These are phyloP conservation scores for Ammospiza nelsoni DNA, from an alignment of 2,113 vertebrate genomes.

Conservation along the genomic window DNA sequence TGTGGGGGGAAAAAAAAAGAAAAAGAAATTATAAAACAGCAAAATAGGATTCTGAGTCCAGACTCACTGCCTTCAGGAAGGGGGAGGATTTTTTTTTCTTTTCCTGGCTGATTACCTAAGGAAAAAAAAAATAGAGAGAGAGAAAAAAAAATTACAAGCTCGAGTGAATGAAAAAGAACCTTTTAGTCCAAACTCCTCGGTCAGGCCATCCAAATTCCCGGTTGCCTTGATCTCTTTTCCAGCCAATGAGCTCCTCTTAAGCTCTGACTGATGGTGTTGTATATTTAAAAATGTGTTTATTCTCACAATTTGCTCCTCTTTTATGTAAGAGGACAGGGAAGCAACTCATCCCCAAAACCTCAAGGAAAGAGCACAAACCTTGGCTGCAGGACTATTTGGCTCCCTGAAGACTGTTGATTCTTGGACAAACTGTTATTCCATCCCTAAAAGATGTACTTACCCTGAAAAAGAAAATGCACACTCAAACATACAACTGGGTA, in stretches of 20 bases:
- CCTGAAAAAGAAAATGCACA: slow-evolving; percentile 49
- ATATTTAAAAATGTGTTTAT: slow-evolving; percentile 67
- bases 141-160: neutral
- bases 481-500: slow-evolving; percentile 50
- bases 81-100: neutral
- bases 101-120: slow-evolving; percentile 31
- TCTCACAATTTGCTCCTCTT: slow-evolving; percentile 61
- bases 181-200: neutral
- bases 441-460: slow-evolving; percentile 62
- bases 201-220: slow-evolving; percentile 27
- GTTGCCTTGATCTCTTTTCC: slow-evolving; percentile 64
- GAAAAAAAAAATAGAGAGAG: neutral
- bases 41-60: neutral
- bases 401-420: slow-evolving; percentile 44
- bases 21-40: neutral
- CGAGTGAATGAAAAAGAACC: slow-evolving; percentile 58
- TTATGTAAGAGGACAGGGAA: slow-evolving; percentile 62
- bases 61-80: slow-evolving; percentile 12
- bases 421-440: slow-evolving; percentile 62
- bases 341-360: slow-evolving; percentile 53
- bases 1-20: neutral
- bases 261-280: slow-evolving; percentile 39
- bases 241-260: slow-evolving; percentile 35
- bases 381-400: slow-evolving; percentile 56
- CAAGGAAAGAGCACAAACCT: slow-evolving; percentile 48